Base-by-base conservation (phyloP, 2,888 invertebrate species). In the Chalcis sispes region DNA sequence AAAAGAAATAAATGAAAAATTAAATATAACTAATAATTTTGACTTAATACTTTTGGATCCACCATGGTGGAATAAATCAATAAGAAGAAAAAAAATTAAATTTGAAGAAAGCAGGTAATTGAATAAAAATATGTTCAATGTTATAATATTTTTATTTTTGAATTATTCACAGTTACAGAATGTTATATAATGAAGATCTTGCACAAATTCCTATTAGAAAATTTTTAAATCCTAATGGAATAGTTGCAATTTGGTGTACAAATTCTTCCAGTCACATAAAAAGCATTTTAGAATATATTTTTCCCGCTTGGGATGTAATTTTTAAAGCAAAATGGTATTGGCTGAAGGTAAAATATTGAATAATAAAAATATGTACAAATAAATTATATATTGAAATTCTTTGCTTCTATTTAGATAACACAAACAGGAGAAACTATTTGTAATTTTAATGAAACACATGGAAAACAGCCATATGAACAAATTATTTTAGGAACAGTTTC, bases 31-130 rank as follows among this genome's bases (percentile, higher is more conserved):
- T 7, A 86, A 87, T 72, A 90, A 90, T 76, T 98, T 92, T 90
- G 95, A 98, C 88, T 90, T 97, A 67, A 91, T 99, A 65, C 89
- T 98, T 20, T 90, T 98, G 80, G 99, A 99, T 90, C 98, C 98
- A 40, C 98, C 98, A 0, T 99, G 98, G 98, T 93, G 94, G 91
- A 98, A 98, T 87, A 97, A 97, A 89, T 98, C 96, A 79, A 96
- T 98, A 59, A 92, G 96, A 83, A 92, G 98, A 78, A 90, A 94
- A 84, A 94, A 93, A 84, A 90, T 90, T 81, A 91, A 91, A 73
- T 91, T 91, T 85, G 84, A 88, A 66, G 91, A 92, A 76, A 89
- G 93, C 80, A 93, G 93, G 91, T 94, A 90, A 84, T 81, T 77
- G n/a, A 80, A 73, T 67, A 42, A 56, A 69, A 23, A 40, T 36